These are phyloP conservation scores for Neogale vison DNA, from an alignment of 2,113 vertebrate genomes.

Conservation along the genomic window DNA sequence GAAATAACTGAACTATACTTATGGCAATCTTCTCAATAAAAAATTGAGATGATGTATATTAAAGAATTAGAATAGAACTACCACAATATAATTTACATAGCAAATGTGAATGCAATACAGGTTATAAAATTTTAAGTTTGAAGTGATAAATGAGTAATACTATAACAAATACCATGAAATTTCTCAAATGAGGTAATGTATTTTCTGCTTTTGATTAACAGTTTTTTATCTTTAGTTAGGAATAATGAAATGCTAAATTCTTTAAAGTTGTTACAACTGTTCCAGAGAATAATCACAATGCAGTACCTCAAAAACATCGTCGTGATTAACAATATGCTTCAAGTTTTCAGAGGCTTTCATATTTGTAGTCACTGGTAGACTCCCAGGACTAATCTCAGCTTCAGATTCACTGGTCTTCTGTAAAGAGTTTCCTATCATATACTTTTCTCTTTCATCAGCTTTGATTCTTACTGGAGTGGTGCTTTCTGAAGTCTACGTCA, in stretches of 20 bases:
- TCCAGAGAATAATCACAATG: slow-evolving; percentile 28
- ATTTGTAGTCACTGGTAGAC: slow-evolving; percentile 84
- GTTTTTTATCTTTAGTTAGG: background rate
- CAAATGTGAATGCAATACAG: background rate
- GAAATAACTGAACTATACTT: background rate
- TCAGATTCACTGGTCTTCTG: slow-evolving; percentile 85
- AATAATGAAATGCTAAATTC: slow-evolving; percentile 53
- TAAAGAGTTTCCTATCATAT: slow-evolving; percentile 80
- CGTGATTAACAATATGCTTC: slow-evolving; percentile 86
- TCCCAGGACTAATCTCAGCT: slow-evolving; percentile 84
- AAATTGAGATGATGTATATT: slow-evolving; percentile 4
- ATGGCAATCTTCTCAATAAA: background rate
- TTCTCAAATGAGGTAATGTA: background rate
- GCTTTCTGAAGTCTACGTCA: slow-evolving; percentile 90
- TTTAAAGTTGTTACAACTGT: background rate
- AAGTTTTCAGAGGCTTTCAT: slow-evolving; percentile 87
- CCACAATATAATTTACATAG: background rate
- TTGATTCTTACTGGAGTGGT: slow-evolving; percentile 85
- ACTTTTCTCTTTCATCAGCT: slow-evolving; percentile 86
- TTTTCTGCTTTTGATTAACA: slow-evolving; percentile 49
- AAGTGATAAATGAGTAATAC: background rate
- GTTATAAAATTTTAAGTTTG: background rate
- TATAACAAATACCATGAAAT: background rate
- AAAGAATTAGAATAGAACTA: background rate
- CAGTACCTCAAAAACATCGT: slow-evolving; percentile 93